phyloP scores from a whole-genome alignment of 2,113 vertebrate species.

The Ciconia stormi region DNA sequence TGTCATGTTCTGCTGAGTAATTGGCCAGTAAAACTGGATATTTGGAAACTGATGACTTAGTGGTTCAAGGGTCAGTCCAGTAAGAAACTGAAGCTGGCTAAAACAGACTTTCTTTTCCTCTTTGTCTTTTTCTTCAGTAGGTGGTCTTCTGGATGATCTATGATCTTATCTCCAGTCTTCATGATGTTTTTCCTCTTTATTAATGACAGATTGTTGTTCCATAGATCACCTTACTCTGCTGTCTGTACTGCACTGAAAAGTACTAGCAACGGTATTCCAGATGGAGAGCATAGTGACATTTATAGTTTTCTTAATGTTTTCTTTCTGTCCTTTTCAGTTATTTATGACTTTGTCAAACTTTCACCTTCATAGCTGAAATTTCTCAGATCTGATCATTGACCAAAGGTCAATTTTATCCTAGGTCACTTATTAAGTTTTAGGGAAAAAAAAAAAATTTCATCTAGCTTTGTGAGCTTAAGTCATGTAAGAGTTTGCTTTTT shows the following conservation, averaged over 20 bases:
- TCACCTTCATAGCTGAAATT: neutral
- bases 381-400: neutral
- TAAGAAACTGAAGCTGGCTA: constrained; percentile 46
- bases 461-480: neutral
- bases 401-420: neutral
- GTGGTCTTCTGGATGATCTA: constrained; percentile 14
- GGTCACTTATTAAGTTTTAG: neutral
- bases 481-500: neutral
- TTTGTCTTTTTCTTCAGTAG: constrained; percentile 12
- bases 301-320: neutral
- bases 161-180: neutral
- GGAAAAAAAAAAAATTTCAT: neutral
- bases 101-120: constrained; percentile 35
- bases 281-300: neutral
- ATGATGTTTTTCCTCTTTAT: constrained; percentile 53
- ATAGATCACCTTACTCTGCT: constrained; percentile 17
- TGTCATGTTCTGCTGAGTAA: constrained; percentile 75
- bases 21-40: constrained; percentile 63
- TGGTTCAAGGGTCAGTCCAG: constrained; percentile 65
- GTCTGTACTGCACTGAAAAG: neutral
- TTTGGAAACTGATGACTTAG: constrained; percentile 71
- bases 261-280: neutral
- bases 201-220: constrained; percentile 15
- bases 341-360: neutral
- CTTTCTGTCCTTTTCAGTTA: neutral